Percentiles rank a stretch among this genome's conserved stretches.
These are phyloP conservation scores for Apamea anceps DNA, from an alignment of 2,888 invertebrate species.

Conservation along the genomic window DNA sequence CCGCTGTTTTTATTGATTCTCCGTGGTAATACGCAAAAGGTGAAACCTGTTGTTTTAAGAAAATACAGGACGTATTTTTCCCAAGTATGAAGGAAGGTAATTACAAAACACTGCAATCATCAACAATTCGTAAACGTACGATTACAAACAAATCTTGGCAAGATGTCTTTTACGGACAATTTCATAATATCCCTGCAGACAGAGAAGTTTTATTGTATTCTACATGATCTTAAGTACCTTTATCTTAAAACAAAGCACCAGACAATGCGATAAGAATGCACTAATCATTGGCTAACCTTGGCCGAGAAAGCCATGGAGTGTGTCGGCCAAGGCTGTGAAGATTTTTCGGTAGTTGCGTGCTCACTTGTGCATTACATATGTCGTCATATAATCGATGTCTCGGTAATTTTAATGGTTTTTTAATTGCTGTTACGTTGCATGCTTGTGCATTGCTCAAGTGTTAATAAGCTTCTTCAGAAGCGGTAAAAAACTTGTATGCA, in stretches of 20 bases:
- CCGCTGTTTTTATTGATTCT: neutral
- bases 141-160: neutral
- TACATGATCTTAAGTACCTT: constrained; percentile 4
- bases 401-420: constrained; percentile 2
- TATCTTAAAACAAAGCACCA: constrained; percentile 22
- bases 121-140: neutral
- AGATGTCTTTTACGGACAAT: neutral
- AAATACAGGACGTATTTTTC: neutral
- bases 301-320: constrained; percentile 44
- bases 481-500: too few relatives aligned
- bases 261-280: constrained; percentile 29
- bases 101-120: neutral
- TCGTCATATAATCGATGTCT: constrained; percentile 29
- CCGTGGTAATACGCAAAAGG: neutral
- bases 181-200: constrained; percentile 17
- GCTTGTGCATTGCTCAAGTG: constrained; percentile 25
- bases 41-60: neutral
- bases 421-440: constrained; percentile 26
- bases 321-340: constrained; percentile 47
- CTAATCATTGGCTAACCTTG: constrained; percentile 39
- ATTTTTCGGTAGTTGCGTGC: constrained; percentile 41
- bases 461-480: constrained; percentile 1
- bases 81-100: neutral
- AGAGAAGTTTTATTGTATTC: constrained; percentile 3
- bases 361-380: constrained; percentile 19